Base-by-base conservation (phyloP, 2,797 vertebrate species). In the Podargus strigoides region DNA sequence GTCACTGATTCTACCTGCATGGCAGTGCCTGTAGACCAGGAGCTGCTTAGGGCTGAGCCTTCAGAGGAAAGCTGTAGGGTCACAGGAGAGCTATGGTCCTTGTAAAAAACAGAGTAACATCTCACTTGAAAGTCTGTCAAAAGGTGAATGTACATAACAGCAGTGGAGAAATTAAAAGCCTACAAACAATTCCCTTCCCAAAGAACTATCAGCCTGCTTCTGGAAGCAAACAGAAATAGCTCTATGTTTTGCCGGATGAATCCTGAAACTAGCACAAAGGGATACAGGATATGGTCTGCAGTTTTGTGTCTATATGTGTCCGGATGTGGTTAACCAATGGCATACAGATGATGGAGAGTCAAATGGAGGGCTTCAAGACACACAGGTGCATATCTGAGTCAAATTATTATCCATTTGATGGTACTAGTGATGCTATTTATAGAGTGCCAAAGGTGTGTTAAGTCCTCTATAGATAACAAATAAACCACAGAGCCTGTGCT, bases 21-120 rank as follows among this genome's bases (percentile, higher is more conserved):
- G 62, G 59, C 20, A 46, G 1, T 32, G 28, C 20, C 23, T 7
- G 3, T 3, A 15, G 41, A 17, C 11, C 0, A 0, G 58, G 49
- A 89, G 46, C 46, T 80, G 23, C 66, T 14, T 58, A 58, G 50
- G 4, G 0, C 49, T 68, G 53, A 75, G 42, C 42, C 34, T 82
- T 84, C 10, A 6, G 22, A 78, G 47, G 37, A 52, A 87, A 77
- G 47, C 32, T 52, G 34, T 3, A 62, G 73, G 9, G 17, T 72
- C 68, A 70, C n/a, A 30, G 44, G 24, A 89, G 79, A 46, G 24
- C 34, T 77, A 6, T n/a, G 28, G 8, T 50, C 14, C 66, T 80
- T 70, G 39, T 37, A 32, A 44, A 87, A 83, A 73, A 18, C 37
- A 69, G 17, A 17, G 6, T 36, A 55, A 19, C 39, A 23, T 42